Evolutionary conservation across 2,797 vertebrate genomes (phyloP).

Genomic region (Myioborus melanocephalus): DNA sequence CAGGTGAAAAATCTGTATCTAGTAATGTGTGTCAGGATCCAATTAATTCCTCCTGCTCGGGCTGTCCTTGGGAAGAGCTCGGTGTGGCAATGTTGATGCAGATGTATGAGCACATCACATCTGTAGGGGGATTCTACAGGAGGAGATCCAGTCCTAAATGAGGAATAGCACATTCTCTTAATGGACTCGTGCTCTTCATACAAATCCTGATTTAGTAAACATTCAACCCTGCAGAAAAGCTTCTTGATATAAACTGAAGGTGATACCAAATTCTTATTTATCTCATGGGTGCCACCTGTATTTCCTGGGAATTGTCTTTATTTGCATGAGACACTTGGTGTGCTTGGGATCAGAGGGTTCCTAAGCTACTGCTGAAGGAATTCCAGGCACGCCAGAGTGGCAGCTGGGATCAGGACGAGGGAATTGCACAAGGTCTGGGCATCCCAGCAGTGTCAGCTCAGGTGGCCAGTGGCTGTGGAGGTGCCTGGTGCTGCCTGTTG

Average conservation of each 20-base stretch:
- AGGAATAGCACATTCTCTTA: background rate
- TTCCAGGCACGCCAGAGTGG: background rate
- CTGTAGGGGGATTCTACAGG: background rate
- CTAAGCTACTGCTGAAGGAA: background rate
- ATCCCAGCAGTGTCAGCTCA: background rate
- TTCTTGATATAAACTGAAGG: background rate
- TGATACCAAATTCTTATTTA: background rate
- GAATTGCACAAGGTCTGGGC: background rate
- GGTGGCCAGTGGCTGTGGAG: background rate
- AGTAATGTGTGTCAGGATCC: background rate
- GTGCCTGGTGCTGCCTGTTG: background rate
- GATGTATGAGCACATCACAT: background rate
- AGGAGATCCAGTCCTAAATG: background rate
- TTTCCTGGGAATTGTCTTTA: background rate
- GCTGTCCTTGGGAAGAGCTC: constrained; percentile 18
- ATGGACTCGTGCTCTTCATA: background rate
- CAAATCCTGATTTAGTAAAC: background rate
- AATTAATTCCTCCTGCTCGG: background rate
- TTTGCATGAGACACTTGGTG: background rate
- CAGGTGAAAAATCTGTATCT: constrained; percentile 17
- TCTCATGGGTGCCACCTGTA: background rate
- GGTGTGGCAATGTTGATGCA: background rate
- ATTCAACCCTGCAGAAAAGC: background rate
- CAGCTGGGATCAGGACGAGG: background rate
- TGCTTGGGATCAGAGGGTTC: background rate